These are phyloP conservation scores for Sylvilagus bachmani DNA, from an alignment of 2,113 vertebrate species.

Conservation along the genomic window DNA sequence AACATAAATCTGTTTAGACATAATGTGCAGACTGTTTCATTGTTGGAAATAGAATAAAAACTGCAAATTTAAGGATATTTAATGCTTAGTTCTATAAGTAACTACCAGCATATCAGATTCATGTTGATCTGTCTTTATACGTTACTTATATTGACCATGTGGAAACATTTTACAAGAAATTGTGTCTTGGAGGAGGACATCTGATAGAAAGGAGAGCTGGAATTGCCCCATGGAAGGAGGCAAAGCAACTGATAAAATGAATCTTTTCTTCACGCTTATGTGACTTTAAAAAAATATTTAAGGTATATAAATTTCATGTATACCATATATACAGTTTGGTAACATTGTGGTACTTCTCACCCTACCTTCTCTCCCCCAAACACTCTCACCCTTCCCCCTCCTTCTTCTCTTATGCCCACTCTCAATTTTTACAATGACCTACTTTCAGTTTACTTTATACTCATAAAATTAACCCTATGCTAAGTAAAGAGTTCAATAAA, in stretches of 20 bases:
- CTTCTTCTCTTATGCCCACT: too few species aligned
- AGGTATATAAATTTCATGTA: too few species aligned
- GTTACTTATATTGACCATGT: not conserved
- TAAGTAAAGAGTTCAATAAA: too few species aligned
- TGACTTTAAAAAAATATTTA: too few species aligned
- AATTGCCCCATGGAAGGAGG: not conserved
- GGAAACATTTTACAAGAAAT: not conserved
- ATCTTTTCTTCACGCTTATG: not conserved
- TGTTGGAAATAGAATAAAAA: slow-evolving; percentile 33
- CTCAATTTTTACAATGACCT: too few species aligned
- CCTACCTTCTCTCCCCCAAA: too few species aligned
- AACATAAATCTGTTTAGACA: not conserved
- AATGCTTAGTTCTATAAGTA: not conserved
- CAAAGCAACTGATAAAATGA: not conserved
- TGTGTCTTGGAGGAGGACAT: not conserved
- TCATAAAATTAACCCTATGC: too few species aligned
- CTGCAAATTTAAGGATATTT: not conserved
- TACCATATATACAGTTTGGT: too few species aligned
- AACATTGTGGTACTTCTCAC: too few species aligned
- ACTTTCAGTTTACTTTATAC: too few species aligned
- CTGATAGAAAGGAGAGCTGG: not conserved
- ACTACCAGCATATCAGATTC: not conserved
- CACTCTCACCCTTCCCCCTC: too few species aligned
- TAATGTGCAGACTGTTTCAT: not conserved
- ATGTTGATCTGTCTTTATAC: not conserved